Evolutionary conservation across 2,113 vertebrate genomes (phyloP).

Genomic region (Triplophysa rosa): DNA sequence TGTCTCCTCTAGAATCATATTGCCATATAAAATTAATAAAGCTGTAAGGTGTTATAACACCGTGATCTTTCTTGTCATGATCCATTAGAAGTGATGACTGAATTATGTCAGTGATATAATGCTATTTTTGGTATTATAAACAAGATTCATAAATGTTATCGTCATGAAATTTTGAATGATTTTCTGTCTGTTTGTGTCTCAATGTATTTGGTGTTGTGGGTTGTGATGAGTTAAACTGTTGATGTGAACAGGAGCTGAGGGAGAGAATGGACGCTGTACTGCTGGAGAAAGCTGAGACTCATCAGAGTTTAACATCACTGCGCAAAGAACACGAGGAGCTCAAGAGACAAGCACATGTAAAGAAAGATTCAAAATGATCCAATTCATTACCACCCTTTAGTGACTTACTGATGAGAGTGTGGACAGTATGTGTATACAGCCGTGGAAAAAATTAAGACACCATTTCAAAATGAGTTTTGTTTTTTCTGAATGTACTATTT

Average conservation of each 20-base stretch:
- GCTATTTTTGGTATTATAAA: too few relatives aligned
- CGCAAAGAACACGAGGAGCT: slow-evolving; percentile 81
- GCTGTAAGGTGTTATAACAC: too few relatives aligned
- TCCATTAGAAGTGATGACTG: too few relatives aligned
- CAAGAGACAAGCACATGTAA: slow-evolving; percentile 84
- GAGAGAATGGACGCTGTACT: slow-evolving; percentile 85
- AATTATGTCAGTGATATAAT: too few relatives aligned
- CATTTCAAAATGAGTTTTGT: too few relatives aligned
- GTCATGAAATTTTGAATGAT: background rate
- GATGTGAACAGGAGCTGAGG: slow-evolving; percentile 80
- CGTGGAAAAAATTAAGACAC: too few relatives aligned
- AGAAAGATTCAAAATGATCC: background rate
- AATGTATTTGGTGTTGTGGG: background rate
- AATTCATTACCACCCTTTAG: too few relatives aligned
- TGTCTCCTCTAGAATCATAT: background rate
- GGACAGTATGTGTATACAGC: too few relatives aligned
- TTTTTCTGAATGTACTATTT: too few relatives aligned
- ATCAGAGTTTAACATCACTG: slow-evolving; percentile 82
- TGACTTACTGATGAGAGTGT: too few relatives aligned
- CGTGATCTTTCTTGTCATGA: too few relatives aligned
- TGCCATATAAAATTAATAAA: background rate
- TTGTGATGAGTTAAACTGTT: background rate
- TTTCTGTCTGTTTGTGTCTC: background rate
- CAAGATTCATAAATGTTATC: too few relatives aligned
- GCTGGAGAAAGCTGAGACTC: slow-evolving; percentile 91